Conservation (phyloP, 2,888 invertebrate genomes). For the Ceraclea dissimilis region DNA sequence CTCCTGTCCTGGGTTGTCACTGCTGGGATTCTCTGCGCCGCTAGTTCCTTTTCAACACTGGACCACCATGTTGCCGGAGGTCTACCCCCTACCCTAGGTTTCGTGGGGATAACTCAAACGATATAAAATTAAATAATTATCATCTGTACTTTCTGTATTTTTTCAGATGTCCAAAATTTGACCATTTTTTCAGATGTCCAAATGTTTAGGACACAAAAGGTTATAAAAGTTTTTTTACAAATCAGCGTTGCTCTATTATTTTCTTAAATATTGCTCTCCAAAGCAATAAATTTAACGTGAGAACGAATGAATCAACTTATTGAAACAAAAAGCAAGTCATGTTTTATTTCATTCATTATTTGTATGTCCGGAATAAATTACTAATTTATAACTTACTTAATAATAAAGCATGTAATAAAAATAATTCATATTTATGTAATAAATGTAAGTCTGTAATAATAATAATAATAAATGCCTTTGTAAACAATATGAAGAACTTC, state of each 20-base stretch:
- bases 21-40: too few relatives aligned
- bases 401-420: neutral
- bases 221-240: too few relatives aligned
- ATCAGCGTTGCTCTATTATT: neutral
- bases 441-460: neutral
- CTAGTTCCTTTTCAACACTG: too few relatives aligned
- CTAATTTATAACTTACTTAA: neutral
- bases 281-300: neutral
- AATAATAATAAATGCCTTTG: neutral
- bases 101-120: too few relatives aligned
- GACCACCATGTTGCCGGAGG: too few relatives aligned
- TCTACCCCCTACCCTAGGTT: too few relatives aligned
- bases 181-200: too few relatives aligned
- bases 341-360: neutral
- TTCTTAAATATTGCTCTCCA: neutral
- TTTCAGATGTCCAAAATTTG: too few relatives aligned
- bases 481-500: neutral
- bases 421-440: neutral
- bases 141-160: too few relatives aligned
- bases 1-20: too few relatives aligned
- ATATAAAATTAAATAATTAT: too few relatives aligned
- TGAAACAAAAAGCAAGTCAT: neutral
- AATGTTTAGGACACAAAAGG: too few relatives aligned
- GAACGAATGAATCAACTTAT: neutral
- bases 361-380: neutral